phyloP scores from a whole-genome alignment of 2,888 invertebrate species.

The Drosophila affinis region DNA sequence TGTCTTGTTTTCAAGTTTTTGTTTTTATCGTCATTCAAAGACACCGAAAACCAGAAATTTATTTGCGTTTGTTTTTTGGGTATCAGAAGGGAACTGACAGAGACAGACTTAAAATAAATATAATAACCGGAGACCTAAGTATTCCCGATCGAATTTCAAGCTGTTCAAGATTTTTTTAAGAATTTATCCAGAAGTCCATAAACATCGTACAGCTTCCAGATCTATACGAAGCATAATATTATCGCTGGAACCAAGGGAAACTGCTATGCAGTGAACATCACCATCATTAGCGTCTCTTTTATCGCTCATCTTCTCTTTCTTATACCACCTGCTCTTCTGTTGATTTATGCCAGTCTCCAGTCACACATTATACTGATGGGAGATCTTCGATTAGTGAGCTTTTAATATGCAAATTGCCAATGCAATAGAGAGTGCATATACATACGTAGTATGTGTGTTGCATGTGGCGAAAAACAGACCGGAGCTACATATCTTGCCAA shows the following conservation, averaged over 20 bases:
- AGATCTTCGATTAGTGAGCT: constrained; percentile 17
- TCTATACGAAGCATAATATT: too few species aligned
- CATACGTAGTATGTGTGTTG: not conserved
- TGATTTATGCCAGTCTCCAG: constrained; percentile 28
- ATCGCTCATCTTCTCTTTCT: not conserved
- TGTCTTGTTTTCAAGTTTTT: constrained; percentile 24
- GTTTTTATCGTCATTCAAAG: constrained; percentile 57
- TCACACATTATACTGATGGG: constrained; percentile 7
- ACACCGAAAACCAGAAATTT: constrained; percentile 41
- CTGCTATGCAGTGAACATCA: too few species aligned
- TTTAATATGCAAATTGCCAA: constrained; percentile 31
- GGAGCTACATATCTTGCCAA: constrained; percentile 5
- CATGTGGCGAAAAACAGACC: constrained; percentile 8
- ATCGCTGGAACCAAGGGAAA: too few species aligned
- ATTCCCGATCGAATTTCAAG: too few species aligned
- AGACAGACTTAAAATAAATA: too few species aligned
- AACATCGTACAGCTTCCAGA: too few species aligned
- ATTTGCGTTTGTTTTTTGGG: constrained; percentile 10
- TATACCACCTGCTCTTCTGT: not conserved
- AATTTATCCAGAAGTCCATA: too few species aligned
- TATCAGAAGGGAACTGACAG: not conserved
- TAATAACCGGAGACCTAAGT: too few species aligned
- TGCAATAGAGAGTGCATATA: constrained; percentile 27
- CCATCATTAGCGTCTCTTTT: not conserved
- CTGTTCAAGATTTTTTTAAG: too few species aligned